Percentiles rank a stretch among this genome's conserved stretches.
Evolutionary conservation across 2,113 vertebrate genomes (phyloP).

Genomic region (Hyperoodon ampullatus): DNA sequence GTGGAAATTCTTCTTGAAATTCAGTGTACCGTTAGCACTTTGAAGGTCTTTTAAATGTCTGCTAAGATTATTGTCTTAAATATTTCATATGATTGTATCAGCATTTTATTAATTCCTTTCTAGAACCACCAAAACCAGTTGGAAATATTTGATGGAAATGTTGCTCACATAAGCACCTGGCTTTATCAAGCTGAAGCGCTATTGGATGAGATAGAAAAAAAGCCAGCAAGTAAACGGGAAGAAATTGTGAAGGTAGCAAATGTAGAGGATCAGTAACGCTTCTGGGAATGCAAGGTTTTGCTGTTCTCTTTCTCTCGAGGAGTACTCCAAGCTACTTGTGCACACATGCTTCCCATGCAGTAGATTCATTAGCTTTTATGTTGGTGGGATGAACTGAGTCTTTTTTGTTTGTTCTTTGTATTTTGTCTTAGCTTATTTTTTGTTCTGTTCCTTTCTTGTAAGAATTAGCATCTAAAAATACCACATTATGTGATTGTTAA

Average conservation of each 20-base stretch:
- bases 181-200: slow-evolving; percentile 97
- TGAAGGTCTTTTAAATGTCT: not conserved
- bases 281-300: not conserved
- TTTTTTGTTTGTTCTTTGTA: not conserved
- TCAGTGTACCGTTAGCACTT: not conserved
- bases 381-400: not conserved
- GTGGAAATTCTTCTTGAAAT: not conserved
- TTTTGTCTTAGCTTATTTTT: not conserved
- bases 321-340: not conserved
- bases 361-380: not conserved
- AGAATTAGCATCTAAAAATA: slow-evolving; percentile 21
- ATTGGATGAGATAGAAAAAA: slow-evolving; percentile 95
- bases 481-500: not conserved
- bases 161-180: slow-evolving; percentile 99
- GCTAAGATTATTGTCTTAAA: not conserved
- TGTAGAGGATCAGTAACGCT: fast-evolving
- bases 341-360: not conserved
- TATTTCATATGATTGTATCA: not conserved
- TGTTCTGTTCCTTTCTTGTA: slow-evolving; percentile 24
- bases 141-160: slow-evolving; percentile 97
- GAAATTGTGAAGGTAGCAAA: slow-evolving; percentile 92
- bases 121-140: slow-evolving; percentile 96
- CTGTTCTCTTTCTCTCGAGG: not conserved
- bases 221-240: slow-evolving; percentile 89
- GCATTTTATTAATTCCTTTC: slow-evolving; percentile 26